Conservation (phyloP, 1,140 invertebrate genomes). For the Acromyrmex echinatior region DNA sequence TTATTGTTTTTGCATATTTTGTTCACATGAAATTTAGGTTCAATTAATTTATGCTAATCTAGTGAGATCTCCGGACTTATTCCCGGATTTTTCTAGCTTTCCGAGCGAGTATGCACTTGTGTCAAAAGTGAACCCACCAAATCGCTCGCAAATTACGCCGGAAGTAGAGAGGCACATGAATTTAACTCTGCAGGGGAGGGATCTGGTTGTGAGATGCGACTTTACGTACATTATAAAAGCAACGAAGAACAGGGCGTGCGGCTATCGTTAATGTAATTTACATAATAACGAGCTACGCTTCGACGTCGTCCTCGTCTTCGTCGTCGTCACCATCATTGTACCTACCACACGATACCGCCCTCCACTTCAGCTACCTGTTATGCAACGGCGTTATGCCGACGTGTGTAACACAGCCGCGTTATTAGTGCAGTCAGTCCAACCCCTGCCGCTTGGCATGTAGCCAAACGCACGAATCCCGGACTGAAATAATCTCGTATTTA, state of each 20-base stretch:
- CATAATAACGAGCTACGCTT: constrained; percentile 77
- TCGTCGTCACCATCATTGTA: constrained; percentile 42
- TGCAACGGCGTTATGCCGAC: constrained; percentile 74
- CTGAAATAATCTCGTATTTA: constrained; percentile 84
- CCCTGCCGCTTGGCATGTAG: constrained; percentile 79
- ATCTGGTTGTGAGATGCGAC: neutral
- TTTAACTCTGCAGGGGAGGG: neutral
- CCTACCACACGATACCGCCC: constrained; percentile 61
- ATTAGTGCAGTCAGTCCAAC: constrained; percentile 82
- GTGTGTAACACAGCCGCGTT: constrained; percentile 78
- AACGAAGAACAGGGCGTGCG: constrained; percentile 69
- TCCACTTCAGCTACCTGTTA: constrained; percentile 80
- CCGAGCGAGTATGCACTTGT: neutral
- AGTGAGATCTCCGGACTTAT: neutral
- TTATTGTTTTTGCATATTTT: neutral
- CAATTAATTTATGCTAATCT: neutral
- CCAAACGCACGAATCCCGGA: constrained; percentile 81
- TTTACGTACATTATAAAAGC: neutral
- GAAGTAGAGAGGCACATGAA: neutral
- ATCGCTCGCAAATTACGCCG: neutral
- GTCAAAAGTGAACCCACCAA: neutral
- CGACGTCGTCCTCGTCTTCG: constrained; percentile 52
- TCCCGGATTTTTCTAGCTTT: neutral
- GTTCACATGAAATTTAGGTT: neutral
- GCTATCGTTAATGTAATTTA: constrained; percentile 74